Base-by-base conservation (phyloP, 2,888 invertebrate genomes). In the Pristionchus mayeri region DNA sequence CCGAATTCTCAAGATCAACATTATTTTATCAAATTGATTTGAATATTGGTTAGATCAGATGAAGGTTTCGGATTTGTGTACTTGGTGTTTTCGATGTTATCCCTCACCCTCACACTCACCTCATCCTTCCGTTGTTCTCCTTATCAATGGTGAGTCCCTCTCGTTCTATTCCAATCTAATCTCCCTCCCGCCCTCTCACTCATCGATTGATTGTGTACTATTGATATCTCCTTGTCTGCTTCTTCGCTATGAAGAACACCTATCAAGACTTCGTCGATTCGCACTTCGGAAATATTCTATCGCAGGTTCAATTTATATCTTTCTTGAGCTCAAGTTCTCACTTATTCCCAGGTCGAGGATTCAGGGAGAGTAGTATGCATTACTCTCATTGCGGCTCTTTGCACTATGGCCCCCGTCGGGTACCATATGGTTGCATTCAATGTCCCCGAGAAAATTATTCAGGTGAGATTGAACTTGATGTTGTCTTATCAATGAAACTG, bases 351-450 rank as follows among this genome's bases (percentile, higher is more conserved):
- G 84, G 30, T 71, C 16, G 86, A 88, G 60, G 89, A 89, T 76
- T 86, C 88, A 27, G 89, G 88, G 48, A 86, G 88, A 85, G 88
- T 89, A 18, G 88, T 88, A 18, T 84, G 86, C 80, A 86, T 89
- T 18, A 86, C 86, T 50, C 78, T 87, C 11, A 40, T 87, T 13
- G 81, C 86, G 9, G 78, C 87, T 24, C 79, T 89, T 11, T 87
- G 87, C 75, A 87, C 89, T 16, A 87, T 89, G 52, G 48, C 88
- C n/a, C 89, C 89, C 2, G 88, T 88, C 24, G 88, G 91, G 30
- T 91, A 90, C 63, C 87, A 91, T 60, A 89, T 91, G 84, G 90
- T 91, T 11, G 88, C 89, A 48, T 84, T 91, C 27, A 91, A 91
- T 82, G 91, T 91, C 16, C 91, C 91, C 0, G 88, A 88, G 60